Conservation (phyloP, 1,140 invertebrate species). For the Galendromus occidentalis region DNA sequence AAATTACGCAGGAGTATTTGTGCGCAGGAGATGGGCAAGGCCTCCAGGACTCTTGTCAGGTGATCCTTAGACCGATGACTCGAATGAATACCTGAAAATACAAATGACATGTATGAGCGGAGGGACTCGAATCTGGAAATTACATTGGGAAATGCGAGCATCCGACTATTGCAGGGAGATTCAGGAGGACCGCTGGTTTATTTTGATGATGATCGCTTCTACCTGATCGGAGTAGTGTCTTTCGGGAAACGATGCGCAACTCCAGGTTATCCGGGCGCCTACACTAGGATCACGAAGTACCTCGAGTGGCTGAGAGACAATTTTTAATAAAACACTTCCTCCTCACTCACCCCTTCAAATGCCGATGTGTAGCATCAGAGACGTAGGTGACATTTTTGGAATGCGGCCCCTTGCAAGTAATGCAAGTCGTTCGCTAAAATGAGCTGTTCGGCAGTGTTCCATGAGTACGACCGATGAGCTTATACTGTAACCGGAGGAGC, state of each 20-base stretch:
- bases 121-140: too few species aligned
- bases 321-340: background rate
- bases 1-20: slow-evolving; percentile 13
- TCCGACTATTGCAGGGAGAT: slow-evolving; percentile 24
- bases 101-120: too few species aligned
- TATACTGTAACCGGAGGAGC: too few species aligned
- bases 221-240: slow-evolving; percentile 25
- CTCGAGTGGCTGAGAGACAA: slow-evolving; percentile 27
- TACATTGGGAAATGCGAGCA: too few species aligned
- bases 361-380: too few species aligned
- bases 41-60: background rate
- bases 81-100: too few species aligned
- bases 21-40: slow-evolving; percentile 4
- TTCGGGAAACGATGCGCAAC: slow-evolving; percentile 27
- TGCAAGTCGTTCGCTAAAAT: too few species aligned
- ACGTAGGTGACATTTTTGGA: too few species aligned
- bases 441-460: too few species aligned
- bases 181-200: slow-evolving; percentile 26
- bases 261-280: slow-evolving; percentile 27
- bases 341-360: too few species aligned
- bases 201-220: slow-evolving; percentile 18
- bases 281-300: slow-evolving; percentile 27
- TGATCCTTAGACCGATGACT: background rate
- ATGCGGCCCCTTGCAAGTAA: too few species aligned
- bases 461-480: too few species aligned